phyloP scores from a whole-genome alignment of 2,113 vertebrate species.

The Tachysurus fulvidraco region DNA sequence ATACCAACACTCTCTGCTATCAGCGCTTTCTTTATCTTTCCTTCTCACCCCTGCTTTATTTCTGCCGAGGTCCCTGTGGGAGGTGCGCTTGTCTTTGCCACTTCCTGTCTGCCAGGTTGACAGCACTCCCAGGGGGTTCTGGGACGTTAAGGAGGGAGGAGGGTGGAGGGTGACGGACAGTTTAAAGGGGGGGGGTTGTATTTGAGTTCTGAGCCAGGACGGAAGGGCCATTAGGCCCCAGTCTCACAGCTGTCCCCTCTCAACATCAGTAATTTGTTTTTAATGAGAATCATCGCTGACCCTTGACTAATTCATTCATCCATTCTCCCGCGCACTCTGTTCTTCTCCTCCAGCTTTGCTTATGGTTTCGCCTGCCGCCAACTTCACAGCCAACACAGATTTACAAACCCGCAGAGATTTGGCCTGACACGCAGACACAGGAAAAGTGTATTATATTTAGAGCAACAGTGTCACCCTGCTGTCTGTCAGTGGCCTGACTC shows the following conservation, averaged over 20 bases:
- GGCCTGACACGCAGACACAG: conserved; percentile 14
- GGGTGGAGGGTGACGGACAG: conserved; percentile 41
- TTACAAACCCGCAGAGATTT: conserved; percentile 42
- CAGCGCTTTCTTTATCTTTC: conserved; percentile 22
- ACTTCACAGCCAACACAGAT: conserved; percentile 44
- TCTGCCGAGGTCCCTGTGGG: conserved; percentile 53
- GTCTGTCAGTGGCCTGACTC: conserved; percentile 9
- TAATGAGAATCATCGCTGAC: conserved; percentile 99
- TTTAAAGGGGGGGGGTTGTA: conserved; percentile 36
- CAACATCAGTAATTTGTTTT: conserved; percentile 99
- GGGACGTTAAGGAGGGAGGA: conserved; percentile 41
- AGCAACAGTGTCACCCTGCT: conserved; percentile 32
- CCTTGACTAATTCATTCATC: conserved; percentile 98
- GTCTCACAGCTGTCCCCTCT: conserved; percentile 99
- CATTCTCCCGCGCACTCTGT: conserved; percentile 85
- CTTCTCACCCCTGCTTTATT: conserved; percentile 45
- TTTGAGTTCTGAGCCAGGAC: conserved; percentile 51
- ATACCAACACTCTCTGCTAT: neutral
- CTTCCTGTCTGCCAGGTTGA: conserved; percentile 65
- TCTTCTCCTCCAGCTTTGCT: conserved; percentile 43
- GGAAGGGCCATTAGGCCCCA: conserved; percentile 79
- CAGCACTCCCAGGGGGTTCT: conserved; percentile 66
- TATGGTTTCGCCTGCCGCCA: conserved; percentile 34
- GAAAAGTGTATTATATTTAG: conserved; percentile 3
- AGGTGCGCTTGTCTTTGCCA: conserved; percentile 62